Evolutionary conservation across 2,888 invertebrate species (phyloP).

Genomic region (Sminthurinus aureus): DNA sequence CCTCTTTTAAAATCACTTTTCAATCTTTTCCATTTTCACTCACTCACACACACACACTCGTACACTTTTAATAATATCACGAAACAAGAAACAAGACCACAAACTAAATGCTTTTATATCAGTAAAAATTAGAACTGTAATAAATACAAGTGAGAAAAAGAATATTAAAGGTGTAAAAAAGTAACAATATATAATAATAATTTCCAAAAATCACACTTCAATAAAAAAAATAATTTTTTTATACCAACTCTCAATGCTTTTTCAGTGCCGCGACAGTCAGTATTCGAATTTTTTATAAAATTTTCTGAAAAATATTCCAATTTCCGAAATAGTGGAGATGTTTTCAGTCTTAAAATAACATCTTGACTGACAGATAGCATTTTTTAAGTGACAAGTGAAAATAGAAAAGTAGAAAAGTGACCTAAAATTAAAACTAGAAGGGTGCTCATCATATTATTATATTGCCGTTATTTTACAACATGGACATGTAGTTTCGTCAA

Average conservation of each 20-base stretch:
- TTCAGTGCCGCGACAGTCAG: neutral
- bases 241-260: no score
- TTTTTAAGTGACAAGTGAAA: conserved; percentile 7
- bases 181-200: neutral
- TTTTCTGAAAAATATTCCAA: neutral
- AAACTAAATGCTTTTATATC: no score
- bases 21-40: no score
- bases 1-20: no score
- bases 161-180: neutral
- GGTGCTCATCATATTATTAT: conserved; percentile 31
- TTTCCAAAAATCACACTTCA: neutral
- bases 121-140: no score
- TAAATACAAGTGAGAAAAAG: no score
- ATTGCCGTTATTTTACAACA: conserved; percentile 21
- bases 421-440: conserved; percentile 32
- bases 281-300: conserved; percentile 1
- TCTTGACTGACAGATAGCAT: conserved; percentile 12
- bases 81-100: no score
- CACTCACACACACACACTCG: no score
- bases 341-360: conserved; percentile 19
- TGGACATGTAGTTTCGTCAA: neutral
- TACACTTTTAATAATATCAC: no score
- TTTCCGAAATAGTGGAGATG: neutral
- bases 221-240: neutral
- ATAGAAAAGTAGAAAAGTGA: conserved; percentile 8